Evolutionary conservation across 1,140 invertebrate species (phyloP).

Genomic region (Drosophila ambigua): DNA sequence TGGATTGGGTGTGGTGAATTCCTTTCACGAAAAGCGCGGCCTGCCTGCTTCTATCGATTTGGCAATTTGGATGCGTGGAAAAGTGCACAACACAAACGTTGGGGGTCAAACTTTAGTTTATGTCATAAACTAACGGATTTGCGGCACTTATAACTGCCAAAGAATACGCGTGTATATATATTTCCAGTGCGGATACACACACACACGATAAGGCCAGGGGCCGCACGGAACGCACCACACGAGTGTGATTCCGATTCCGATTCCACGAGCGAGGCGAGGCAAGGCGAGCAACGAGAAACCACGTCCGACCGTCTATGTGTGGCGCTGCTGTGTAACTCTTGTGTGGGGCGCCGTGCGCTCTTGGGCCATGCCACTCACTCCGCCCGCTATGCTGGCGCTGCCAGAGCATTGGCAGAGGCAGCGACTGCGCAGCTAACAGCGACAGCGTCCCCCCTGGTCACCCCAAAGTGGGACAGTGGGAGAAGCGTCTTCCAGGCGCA

Average conservation of each 20-base stretch:
- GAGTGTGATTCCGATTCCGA: conserved; percentile 34
- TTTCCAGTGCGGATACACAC: conserved; percentile 21
- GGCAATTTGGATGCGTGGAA: conserved; percentile 38
- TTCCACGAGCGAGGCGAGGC: conserved; percentile 43
- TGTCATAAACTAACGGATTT: too few relatives aligned
- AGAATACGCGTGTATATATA: neutral
- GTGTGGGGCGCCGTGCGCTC: conserved; percentile 39
- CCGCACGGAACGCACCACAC: conserved; percentile 39
- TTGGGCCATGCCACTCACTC: conserved; percentile 47
- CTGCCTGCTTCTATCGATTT: conserved; percentile 58
- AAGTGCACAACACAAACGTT: conserved; percentile 6
- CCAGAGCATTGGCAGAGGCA: conserved; percentile 13
- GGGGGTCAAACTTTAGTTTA: too few relatives aligned
- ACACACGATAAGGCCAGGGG: conserved; percentile 51
- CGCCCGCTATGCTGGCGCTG: conserved; percentile 47
- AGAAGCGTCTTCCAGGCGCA: conserved; percentile 11
- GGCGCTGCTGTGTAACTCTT: conserved; percentile 72
- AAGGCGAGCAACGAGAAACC: conserved; percentile 27
- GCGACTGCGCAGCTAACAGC: conserved; percentile 11
- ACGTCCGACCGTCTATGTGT: conserved; percentile 69
- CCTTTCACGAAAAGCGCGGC: conserved; percentile 15
- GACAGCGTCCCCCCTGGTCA: neutral
- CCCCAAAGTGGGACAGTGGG: conserved; percentile 19
- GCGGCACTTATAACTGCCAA: too few relatives aligned
- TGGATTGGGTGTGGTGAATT: conserved; percentile 64